Conservation (phyloP, 2,888 invertebrate species). For the Tetragonula carbonaria region DNA sequence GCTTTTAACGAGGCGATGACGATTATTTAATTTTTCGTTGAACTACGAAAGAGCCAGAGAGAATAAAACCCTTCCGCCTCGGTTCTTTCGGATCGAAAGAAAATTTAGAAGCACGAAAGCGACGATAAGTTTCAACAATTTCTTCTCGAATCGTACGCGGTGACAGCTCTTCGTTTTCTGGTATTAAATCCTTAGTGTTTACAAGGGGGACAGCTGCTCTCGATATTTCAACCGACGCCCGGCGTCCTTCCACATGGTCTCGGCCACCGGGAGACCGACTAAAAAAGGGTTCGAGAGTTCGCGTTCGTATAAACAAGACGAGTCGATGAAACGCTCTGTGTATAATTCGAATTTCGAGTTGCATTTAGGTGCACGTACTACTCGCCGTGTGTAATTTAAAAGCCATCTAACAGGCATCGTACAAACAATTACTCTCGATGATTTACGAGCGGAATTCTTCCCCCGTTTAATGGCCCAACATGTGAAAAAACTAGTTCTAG, state of each 20-base stretch:
- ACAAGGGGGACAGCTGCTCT: conserved; percentile 56
- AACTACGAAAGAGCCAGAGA: not conserved
- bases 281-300: conserved; percentile 54
- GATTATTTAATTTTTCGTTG: conserved; percentile 20
- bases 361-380: not conserved
- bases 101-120: not conserved
- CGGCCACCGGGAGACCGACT: conserved; percentile 35
- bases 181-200: conserved; percentile 57
- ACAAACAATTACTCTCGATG: conserved; percentile 7
- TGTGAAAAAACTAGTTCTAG: not conserved
- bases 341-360: conserved; percentile 1
- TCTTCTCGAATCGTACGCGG: not conserved
- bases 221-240: conserved; percentile 60
- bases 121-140: not conserved
- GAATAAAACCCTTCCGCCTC: not conserved
- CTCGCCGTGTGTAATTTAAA: not conserved
- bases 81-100: not conserved
- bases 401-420: not conserved
- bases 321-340: conserved; percentile 3
- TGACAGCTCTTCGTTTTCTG: not conserved
- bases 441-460: not conserved
- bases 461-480: not conserved
- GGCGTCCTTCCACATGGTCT: conserved; percentile 50
- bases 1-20: not conserved
- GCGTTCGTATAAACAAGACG: conserved; percentile 48